Percentiles rank a stretch among this genome's conserved stretches.
These are phyloP conservation scores for Drosophila prolongata DNA, from an alignment of 2,888 invertebrate species.

Conservation along the genomic window DNA sequence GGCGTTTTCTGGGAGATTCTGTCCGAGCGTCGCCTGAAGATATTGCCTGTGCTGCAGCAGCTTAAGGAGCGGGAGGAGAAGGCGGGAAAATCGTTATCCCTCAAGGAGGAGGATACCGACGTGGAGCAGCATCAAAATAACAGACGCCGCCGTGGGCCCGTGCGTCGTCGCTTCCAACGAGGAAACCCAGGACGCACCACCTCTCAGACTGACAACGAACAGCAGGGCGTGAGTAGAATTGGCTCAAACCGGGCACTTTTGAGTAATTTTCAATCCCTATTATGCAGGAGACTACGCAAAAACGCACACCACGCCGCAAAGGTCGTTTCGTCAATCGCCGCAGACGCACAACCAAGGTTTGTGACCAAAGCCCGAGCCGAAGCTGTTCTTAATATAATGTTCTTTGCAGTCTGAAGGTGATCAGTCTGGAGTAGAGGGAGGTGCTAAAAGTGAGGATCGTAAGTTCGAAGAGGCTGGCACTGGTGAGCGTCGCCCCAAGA, in stretches of 20 bases:
- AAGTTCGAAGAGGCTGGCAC: slow-evolving; percentile 66
- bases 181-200: slow-evolving; percentile 85
- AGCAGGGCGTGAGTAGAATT: slow-evolving; percentile 67
- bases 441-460: slow-evolving; percentile 81
- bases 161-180: slow-evolving; percentile 84
- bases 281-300: slow-evolving; percentile 64
- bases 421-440: slow-evolving; percentile 81
- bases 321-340: slow-evolving; percentile 80
- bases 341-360: slow-evolving; percentile 82
- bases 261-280: neutral
- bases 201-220: slow-evolving; percentile 82
- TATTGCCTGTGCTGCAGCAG: slow-evolving; percentile 90
- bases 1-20: slow-evolving; percentile 93
- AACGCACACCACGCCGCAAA: slow-evolving; percentile 76
- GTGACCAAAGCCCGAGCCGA: neutral
- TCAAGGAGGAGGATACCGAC: slow-evolving; percentile 90
- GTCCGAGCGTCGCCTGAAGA: slow-evolving; percentile 89
- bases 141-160: slow-evolving; percentile 83
- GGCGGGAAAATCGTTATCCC: slow-evolving; percentile 87
- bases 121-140: slow-evolving; percentile 86
- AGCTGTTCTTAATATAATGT: neutral
- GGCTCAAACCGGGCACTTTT: neutral
- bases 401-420: slow-evolving; percentile 81
- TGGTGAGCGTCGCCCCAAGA: slow-evolving; percentile 68
- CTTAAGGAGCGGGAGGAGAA: slow-evolving; percentile 89